Percentiles rank a stretch among this genome's conserved stretches.
phyloP scores from a whole-genome alignment of 2,797 vertebrate genomes.

The Cichlasoma orientale region DNA sequence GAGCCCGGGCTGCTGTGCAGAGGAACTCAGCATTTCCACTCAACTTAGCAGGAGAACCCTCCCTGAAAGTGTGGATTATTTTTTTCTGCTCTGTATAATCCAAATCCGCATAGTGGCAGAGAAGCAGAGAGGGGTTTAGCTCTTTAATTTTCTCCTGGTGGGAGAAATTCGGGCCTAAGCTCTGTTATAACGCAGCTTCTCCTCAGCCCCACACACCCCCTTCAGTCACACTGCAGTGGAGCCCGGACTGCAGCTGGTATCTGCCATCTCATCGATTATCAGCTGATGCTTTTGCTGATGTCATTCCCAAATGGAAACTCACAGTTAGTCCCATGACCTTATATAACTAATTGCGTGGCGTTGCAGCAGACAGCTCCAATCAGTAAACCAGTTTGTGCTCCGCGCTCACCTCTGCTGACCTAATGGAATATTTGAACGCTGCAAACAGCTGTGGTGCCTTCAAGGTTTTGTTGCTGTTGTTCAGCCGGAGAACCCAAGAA shows the following conservation, averaged over 20 bases:
- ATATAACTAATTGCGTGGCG: constrained; percentile 17
- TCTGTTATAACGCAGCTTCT: constrained; percentile 21
- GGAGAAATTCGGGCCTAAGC: constrained; percentile 44
- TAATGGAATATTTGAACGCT: constrained; percentile 14
- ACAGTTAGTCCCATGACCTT: constrained; percentile 17
- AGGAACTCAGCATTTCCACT: constrained; percentile 61
- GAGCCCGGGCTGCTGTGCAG: constrained; percentile 38
- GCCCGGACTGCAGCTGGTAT: background rate
- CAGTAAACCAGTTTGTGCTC: constrained; percentile 16
- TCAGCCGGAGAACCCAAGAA: background rate
- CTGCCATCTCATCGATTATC: constrained; percentile 29
- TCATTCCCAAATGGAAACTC: constrained; percentile 37
- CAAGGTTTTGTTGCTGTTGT: background rate
- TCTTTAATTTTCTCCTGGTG: constrained; percentile 58
- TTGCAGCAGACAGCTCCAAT: constrained; percentile 11
- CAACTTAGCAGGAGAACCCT: constrained; percentile 37
- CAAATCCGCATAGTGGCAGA: constrained; percentile 58
- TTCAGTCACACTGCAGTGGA: background rate
- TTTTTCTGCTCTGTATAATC: constrained; percentile 50
- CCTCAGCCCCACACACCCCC: background rate
- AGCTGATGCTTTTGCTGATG: constrained; percentile 42
- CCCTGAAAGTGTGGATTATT: constrained; percentile 54
- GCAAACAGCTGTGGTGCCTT: background rate
- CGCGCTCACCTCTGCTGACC: constrained; percentile 14
- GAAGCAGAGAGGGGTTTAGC: constrained; percentile 40